A percentile compares a stretch with the other conserved stretches of the same genome.
phyloP scores from a whole-genome alignment of 2,888 invertebrate genomes.

The Trachelus iudaicus region DNA sequence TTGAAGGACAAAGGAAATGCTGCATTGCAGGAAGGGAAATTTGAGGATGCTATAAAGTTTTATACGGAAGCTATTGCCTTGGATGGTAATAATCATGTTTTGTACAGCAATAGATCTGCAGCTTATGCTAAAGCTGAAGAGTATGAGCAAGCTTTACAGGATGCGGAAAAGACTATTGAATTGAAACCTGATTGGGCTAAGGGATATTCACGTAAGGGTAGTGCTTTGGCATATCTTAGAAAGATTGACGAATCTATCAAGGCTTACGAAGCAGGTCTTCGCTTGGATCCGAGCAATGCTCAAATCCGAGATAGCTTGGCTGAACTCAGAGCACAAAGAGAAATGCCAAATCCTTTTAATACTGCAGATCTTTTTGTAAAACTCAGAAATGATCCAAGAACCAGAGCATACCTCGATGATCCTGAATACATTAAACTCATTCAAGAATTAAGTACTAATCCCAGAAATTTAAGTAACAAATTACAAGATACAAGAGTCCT shows the following conservation, averaged over 20 bases:
- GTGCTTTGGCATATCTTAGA: conserved; percentile 83
- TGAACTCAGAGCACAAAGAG: conserved; percentile 69
- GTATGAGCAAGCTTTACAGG: conserved; percentile 80
- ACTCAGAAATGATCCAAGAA: conserved; percentile 76
- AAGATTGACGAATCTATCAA: conserved; percentile 79
- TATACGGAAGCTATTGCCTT: conserved; percentile 86
- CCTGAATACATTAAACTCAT: conserved; percentile 77
- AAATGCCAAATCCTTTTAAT: conserved; percentile 69
- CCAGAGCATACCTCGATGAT: conserved; percentile 78
- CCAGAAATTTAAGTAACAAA: conserved; percentile 68
- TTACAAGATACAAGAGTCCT: conserved; percentile 76
- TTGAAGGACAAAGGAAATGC: conserved; percentile 90
- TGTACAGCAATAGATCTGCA: conserved; percentile 92
- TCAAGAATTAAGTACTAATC: conserved; percentile 74
- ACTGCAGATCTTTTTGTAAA: conserved; percentile 71
- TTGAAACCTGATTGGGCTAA: conserved; percentile 89
- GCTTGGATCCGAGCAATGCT: conserved; percentile 78
- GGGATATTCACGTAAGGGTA: conserved; percentile 90
- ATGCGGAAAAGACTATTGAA: conserved; percentile 85
- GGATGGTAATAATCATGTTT: conserved; percentile 86
- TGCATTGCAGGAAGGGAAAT: conserved; percentile 81
- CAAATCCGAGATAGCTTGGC: conserved; percentile 76
- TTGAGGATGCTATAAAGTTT: conserved; percentile 80
- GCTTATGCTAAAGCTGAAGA: conserved; percentile 86
- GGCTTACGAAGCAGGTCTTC: conserved; percentile 80